Percentiles rank a stretch among this genome's conserved stretches.
phyloP scores from a whole-genome alignment of 2,888 invertebrate species.

The Conus canariensis region DNA sequence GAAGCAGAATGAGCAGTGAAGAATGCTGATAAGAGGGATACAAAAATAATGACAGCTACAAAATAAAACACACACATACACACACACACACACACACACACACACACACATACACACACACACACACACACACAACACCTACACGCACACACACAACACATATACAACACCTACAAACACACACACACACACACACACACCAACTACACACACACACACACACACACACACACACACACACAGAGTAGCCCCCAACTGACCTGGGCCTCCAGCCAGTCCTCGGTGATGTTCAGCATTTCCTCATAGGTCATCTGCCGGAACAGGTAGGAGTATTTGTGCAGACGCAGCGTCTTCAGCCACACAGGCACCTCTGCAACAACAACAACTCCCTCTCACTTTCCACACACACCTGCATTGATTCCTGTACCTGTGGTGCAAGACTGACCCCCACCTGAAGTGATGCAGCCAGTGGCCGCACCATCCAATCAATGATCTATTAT shows the following conservation, averaged over 20 bases:
- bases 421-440: background rate
- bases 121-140: background rate
- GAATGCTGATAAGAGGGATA: too few species aligned
- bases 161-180: too few species aligned
- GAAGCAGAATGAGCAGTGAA: too few species aligned
- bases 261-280: slow-evolving; percentile 86
- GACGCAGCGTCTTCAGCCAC: slow-evolving; percentile 95
- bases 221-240: slow-evolving; percentile 14
- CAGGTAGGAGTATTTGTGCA: slow-evolving; percentile 97
- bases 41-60: too few species aligned
- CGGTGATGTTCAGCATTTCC: slow-evolving; percentile 94
- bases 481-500: too few species aligned
- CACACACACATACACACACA: background rate
- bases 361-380: slow-evolving; percentile 82
- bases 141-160: background rate
- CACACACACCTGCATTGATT: background rate
- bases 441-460: background rate
- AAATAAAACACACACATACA: too few species aligned
- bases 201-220: background rate
- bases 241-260: slow-evolving; percentile 59
- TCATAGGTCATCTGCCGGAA: slow-evolving; percentile 95
- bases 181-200: background rate
- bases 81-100: too few species aligned
- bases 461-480: too few species aligned
- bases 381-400: background rate